phyloP scores from a whole-genome alignment of 2,113 vertebrate species.

The Platycercus adscitus region DNA sequence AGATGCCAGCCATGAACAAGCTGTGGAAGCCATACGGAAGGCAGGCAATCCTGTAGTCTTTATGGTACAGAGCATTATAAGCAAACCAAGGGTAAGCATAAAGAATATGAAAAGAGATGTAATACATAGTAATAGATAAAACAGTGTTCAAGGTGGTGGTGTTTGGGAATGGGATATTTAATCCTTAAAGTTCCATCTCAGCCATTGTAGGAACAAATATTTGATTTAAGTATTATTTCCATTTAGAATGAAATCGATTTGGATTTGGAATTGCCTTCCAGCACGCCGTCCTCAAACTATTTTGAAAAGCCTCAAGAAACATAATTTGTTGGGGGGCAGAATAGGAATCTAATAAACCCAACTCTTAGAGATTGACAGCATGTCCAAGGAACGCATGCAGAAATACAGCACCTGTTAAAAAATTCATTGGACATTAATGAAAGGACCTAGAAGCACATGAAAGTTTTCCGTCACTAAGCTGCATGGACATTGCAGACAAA shows the following conservation, averaged over 20 bases:
- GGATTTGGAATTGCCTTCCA: constrained; percentile 46
- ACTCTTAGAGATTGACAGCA: constrained; percentile 38
- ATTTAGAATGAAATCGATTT: constrained; percentile 52
- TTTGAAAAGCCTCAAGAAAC: constrained; percentile 60
- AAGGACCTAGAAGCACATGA: constrained; percentile 5
- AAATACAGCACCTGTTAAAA: constrained; percentile 53
- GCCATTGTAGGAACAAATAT: constrained; percentile 19
- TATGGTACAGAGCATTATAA: constrained; percentile 94
- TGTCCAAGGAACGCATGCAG: constrained; percentile 42
- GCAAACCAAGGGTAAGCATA: constrained; percentile 88
- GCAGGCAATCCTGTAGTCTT: constrained; percentile 95
- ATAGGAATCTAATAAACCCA: constrained; percentile 46
- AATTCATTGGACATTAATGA: background rate
- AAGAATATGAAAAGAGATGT: constrained; percentile 49
- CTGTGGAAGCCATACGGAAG: constrained; percentile 97
- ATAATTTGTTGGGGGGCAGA: constrained; percentile 46
- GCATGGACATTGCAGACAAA: constrained; percentile 48
- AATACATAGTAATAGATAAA: constrained; percentile 20
- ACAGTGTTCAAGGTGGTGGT: constrained; percentile 24
- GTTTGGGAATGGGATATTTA: constrained; percentile 40
- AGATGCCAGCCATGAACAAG: constrained; percentile 97
- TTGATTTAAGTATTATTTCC: constrained; percentile 62
- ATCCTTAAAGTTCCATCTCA: constrained; percentile 41
- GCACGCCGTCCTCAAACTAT: constrained; percentile 40
- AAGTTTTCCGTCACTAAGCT: constrained; percentile 18